Evolutionary conservation across 2,113 vertebrate genomes (phyloP).

Genomic region (Rhea pennata): DNA sequence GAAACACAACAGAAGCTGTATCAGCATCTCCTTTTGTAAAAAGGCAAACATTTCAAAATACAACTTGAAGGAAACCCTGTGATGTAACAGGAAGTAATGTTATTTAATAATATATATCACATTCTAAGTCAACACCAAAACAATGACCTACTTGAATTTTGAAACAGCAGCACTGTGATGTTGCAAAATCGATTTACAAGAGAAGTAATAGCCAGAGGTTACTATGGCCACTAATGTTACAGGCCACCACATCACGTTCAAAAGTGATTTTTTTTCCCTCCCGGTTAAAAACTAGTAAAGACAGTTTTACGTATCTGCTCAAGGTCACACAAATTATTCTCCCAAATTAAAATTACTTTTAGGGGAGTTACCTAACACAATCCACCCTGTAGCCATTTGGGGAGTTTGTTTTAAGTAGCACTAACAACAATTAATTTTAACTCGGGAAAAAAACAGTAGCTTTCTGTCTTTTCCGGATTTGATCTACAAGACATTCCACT

Average conservation of each 20-base stretch:
- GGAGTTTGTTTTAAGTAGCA: neutral
- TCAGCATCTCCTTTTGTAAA: neutral
- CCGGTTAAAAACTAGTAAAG: neutral
- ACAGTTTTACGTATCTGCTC: neutral
- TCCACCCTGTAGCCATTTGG: neutral
- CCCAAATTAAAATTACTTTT: neutral
- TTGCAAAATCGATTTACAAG: constrained; percentile 33
- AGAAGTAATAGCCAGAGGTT: constrained; percentile 16
- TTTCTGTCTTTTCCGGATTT: neutral
- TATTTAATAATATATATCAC: constrained; percentile 26
- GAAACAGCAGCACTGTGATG: constrained; percentile 2
- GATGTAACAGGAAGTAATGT: constrained; percentile 10
- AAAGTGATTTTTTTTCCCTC: neutral
- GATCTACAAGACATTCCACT: neutral
- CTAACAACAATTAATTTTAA: neutral
- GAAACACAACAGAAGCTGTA: neutral
- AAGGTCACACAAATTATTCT: neutral
- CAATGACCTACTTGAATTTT: neutral
- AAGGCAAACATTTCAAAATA: neutral
- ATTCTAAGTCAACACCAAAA: constrained; percentile 45
- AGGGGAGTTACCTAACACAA: neutral
- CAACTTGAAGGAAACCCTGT: constrained; percentile 8
- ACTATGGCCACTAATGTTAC: neutral
- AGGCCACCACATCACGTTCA: neutral
- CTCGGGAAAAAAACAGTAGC: neutral